Percentiles rank a stretch among this genome's conserved stretches.
phyloP scores from a whole-genome alignment of 2,797 vertebrate genomes.

The Anableps anableps region DNA sequence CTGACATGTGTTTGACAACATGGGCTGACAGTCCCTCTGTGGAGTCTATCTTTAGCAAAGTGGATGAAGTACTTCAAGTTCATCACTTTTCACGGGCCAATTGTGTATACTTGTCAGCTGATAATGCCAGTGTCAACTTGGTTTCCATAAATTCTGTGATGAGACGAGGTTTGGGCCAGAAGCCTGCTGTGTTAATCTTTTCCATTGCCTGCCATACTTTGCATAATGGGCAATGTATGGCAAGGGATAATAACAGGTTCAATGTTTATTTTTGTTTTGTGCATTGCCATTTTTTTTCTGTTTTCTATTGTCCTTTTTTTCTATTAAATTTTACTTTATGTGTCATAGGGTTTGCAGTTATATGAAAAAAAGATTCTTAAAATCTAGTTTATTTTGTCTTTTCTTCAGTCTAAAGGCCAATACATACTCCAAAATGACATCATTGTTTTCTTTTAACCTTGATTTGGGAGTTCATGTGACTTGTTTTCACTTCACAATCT shows the following conservation, averaged over 20 bases:
- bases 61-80: conserved; percentile 6
- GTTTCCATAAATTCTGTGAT: conserved; percentile 7
- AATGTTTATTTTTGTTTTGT: neutral
- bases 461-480: neutral
- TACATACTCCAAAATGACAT: neutral
- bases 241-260: neutral
- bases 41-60: conserved; percentile 3
- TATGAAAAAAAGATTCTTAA: neutral
- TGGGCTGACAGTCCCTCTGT: conserved; percentile 3
- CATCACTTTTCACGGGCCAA: neutral
- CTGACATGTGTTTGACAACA: conserved; percentile 2
- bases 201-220: neutral
- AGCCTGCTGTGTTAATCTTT: neutral
- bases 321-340: neutral
- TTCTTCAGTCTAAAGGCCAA: neutral
- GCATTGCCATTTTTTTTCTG: neutral
- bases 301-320: neutral
- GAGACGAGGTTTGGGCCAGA: neutral
- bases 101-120: neutral
- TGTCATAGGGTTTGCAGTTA: neutral
- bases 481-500: neutral
- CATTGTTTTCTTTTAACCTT: neutral
- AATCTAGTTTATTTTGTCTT: neutral
- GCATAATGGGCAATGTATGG: neutral
- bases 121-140: conserved; percentile 9